These are phyloP conservation scores for Cephalopachus bancanus DNA, from an alignment of 2,797 vertebrate genomes.

Conservation along the genomic window DNA sequence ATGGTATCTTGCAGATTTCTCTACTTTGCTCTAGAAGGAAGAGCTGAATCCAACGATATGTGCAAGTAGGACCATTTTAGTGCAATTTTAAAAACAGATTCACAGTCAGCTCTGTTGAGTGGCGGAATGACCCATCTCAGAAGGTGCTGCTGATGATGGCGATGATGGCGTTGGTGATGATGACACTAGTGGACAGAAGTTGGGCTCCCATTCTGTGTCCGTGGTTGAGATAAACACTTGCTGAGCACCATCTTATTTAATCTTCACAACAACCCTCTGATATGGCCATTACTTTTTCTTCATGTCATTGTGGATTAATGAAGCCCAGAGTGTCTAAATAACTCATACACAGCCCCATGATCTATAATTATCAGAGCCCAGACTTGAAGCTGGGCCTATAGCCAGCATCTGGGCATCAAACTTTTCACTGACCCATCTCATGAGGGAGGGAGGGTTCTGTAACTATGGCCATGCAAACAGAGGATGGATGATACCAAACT, in stretches of 20 bases:
- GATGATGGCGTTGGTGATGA: fast-evolving
- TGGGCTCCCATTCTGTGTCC: fast-evolving
- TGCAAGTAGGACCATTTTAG: neutral
- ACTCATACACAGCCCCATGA: fast-evolving
- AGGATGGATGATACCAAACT: neutral
- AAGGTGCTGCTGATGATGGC: neutral
- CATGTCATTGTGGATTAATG: neutral
- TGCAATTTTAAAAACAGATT: neutral
- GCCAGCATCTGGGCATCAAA: neutral
- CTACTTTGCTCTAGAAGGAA: neutral
- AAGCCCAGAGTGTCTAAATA: neutral
- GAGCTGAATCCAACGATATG: neutral
- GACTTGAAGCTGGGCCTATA: neutral
- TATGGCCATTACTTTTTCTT: neutral
- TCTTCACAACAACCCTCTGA: neutral
- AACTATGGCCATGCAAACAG: neutral
- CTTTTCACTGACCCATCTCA: neutral
- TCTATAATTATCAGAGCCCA: neutral
- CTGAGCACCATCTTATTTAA: neutral
- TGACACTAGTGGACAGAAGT: fast-evolving
- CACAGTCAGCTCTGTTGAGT: fast-evolving
- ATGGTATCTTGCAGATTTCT: neutral
- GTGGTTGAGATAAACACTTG: neutral
- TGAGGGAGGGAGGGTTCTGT: neutral
- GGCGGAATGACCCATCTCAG: neutral